Percentiles rank a stretch among this genome's conserved stretches.
Evolutionary conservation across 2,113 vertebrate genomes (phyloP).

Genomic region (Hymenochirus boettgeri): DNA sequence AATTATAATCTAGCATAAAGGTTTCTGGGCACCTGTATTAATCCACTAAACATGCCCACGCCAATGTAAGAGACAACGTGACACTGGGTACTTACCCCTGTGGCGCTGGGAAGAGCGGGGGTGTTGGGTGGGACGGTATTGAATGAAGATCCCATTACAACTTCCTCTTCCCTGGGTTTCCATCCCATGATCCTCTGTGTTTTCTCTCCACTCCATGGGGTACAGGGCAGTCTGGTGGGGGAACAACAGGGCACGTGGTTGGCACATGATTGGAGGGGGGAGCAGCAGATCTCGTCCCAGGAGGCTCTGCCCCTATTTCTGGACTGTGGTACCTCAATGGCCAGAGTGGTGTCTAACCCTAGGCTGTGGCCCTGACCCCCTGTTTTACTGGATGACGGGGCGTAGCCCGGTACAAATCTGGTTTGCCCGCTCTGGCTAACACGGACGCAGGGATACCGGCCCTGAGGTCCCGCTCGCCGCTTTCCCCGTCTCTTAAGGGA

Average conservation of each 20-base stretch:
- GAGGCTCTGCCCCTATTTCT: conserved; percentile 55
- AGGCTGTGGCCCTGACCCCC: neutral
- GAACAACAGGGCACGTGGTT: conserved; percentile 41
- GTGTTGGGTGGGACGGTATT: conserved; percentile 68
- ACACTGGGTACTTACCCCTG: conserved; percentile 30
- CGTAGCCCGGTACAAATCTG: neutral
- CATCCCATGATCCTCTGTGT: neutral
- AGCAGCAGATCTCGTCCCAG: conserved; percentile 46
- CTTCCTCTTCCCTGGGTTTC: conserved; percentile 3
- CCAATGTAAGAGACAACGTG: neutral
- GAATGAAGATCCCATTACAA: conserved; percentile 47
- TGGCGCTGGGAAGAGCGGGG: conserved; percentile 46
- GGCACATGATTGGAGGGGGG: conserved; percentile 53
- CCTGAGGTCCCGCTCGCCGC: conserved; percentile 23
- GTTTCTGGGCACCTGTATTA: too few relatives aligned
- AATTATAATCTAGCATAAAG: too few relatives aligned
- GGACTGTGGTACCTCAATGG: conserved; percentile 53
- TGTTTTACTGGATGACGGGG: neutral
- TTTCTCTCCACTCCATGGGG: too few relatives aligned
- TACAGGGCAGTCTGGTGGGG: conserved; percentile 12
- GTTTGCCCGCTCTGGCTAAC: neutral
- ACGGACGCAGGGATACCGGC: neutral
- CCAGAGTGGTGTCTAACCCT: conserved; percentile 49
- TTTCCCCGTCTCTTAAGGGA: conserved; percentile 40
- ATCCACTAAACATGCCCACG: too few relatives aligned